Evolutionary conservation across 2,797 vertebrate genomes (phyloP).

Genomic region (Trachops cirrhosus): DNA sequence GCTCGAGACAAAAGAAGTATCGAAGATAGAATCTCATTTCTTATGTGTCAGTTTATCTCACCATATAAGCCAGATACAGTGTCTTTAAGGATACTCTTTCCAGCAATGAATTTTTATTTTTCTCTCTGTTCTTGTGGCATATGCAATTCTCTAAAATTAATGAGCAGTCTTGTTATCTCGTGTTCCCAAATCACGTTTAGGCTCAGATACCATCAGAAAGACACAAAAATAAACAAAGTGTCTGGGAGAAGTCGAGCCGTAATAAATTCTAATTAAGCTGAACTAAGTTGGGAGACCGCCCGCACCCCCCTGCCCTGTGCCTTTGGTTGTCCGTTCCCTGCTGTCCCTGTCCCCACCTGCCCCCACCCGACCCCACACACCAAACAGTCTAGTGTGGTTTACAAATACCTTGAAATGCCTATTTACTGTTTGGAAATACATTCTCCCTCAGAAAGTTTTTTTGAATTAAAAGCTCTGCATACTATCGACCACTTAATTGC

Average conservation of each 20-base stretch:
- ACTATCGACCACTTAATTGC: neutral
- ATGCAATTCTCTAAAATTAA: slow-evolving; percentile 41
- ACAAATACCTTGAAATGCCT: neutral
- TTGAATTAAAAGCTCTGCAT: neutral
- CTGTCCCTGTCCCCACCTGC: neutral
- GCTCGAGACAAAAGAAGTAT: neutral
- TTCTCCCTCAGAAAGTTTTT: neutral
- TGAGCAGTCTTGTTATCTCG: slow-evolving; percentile 23
- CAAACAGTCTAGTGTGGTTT: neutral
- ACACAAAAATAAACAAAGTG: neutral
- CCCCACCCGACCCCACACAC: neutral
- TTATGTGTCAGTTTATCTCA: slow-evolving; percentile 11
- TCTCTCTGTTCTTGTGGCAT: slow-evolving; percentile 10
- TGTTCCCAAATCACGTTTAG: slow-evolving; percentile 14
- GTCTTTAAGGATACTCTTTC: slow-evolving; percentile 1
- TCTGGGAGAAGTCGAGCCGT: neutral
- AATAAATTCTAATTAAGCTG: neutral
- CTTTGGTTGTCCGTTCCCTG: neutral
- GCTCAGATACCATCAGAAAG: neutral
- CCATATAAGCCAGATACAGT: neutral
- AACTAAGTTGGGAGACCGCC: neutral
- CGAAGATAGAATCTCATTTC: slow-evolving; percentile 48
- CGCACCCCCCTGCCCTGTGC: neutral
- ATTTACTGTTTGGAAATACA: neutral
- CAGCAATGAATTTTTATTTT: slow-evolving; percentile 47